Conservation (phyloP, 2,113 vertebrate species). For the Prunella himalayana region DNA sequence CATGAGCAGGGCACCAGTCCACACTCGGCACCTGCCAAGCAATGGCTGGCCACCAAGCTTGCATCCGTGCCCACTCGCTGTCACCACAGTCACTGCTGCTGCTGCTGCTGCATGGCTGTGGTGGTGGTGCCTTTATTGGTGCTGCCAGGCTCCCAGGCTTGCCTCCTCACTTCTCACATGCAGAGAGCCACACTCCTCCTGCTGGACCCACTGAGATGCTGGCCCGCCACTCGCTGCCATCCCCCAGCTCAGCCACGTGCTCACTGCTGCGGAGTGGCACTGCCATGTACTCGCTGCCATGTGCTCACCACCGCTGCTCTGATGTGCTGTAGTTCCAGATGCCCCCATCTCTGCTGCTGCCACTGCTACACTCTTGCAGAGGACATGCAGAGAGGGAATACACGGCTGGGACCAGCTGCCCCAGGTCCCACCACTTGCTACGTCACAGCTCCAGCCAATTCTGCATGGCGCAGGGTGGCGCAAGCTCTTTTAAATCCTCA, state of each 20-base stretch:
- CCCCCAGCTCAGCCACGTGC: not conserved
- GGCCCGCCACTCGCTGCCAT: not conserved
- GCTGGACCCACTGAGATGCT: not conserved
- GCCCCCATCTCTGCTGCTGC: not conserved
- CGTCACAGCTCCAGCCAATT: too few relatives aligned
- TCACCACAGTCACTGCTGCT: not conserved
- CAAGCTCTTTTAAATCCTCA: not conserved
- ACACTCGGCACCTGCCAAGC: not conserved
- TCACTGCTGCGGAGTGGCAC: not conserved
- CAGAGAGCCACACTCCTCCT: not conserved
- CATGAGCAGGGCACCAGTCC: not conserved
- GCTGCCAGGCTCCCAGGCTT: not conserved
- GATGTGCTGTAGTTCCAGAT: accelerated
- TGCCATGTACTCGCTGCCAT: not conserved
- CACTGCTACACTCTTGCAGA: too few relatives aligned
- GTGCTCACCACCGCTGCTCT: not conserved
- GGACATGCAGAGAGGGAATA: not conserved
- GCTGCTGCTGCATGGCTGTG: not conserved
- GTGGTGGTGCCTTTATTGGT: not conserved
- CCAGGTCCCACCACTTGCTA: not conserved
- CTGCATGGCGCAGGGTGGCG: accelerated
- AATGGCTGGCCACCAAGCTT: not conserved
- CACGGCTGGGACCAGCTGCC: not conserved
- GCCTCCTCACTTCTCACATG: not conserved
- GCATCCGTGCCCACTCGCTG: not conserved